phyloP scores from a whole-genome alignment of 2,888 invertebrate species.

The Cybosia mesomella region DNA sequence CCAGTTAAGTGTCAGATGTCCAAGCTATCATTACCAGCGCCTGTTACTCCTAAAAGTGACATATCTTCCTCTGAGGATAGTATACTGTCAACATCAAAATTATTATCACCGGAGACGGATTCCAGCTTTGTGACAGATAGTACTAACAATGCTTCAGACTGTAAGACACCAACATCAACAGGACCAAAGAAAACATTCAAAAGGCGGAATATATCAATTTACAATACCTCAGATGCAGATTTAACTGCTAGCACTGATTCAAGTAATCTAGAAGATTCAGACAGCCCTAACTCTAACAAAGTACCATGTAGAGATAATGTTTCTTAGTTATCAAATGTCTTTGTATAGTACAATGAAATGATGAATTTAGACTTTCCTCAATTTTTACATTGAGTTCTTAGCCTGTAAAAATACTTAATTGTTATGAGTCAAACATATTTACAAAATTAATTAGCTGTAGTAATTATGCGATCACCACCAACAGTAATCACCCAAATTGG shows the following conservation, averaged over 20 bases:
- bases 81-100: constrained; percentile 52
- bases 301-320: constrained; percentile 45
- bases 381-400: neutral
- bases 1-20: constrained; percentile 62
- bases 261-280: constrained; percentile 52
- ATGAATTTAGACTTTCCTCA: neutral
- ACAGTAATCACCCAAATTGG: neutral
- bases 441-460: neutral
- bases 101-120: constrained; percentile 53
- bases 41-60: constrained; percentile 68
- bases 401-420: neutral
- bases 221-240: constrained; percentile 68
- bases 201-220: constrained; percentile 79
- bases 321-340: neutral
- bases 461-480: neutral
- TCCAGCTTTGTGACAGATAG: constrained; percentile 58
- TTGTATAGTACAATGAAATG: constrained; percentile 5
- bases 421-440: constrained; percentile 32
- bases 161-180: constrained; percentile 64
- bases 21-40: constrained; percentile 75
- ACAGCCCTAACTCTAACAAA: constrained; percentile 67
- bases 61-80: constrained; percentile 48
- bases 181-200: constrained; percentile 75
- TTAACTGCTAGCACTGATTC: constrained; percentile 62
- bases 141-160: constrained; percentile 59